phyloP scores from a whole-genome alignment of 2,797 vertebrate genomes.

The Mormyrops attenuatus region DNA sequence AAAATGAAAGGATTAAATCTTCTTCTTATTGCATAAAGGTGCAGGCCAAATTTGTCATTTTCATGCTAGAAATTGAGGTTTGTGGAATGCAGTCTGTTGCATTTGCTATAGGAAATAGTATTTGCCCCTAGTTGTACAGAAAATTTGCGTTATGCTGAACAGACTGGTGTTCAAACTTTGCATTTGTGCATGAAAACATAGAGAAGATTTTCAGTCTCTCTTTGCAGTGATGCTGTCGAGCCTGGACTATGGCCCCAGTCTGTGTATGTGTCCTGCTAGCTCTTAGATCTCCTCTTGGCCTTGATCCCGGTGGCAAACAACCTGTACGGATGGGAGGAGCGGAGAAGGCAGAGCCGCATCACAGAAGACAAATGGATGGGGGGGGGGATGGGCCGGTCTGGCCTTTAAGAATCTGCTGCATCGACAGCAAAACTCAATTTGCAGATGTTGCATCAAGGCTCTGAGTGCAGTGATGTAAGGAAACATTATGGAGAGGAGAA shows the following conservation, averaged over 20 bases:
- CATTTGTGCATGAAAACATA: neutral
- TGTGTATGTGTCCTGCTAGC: neutral
- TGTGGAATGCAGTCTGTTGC: neutral
- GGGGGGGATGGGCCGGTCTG: neutral
- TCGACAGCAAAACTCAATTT: neutral
- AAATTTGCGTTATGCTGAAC: neutral
- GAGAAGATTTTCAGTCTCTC: neutral
- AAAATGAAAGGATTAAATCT: neutral
- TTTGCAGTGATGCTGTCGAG: neutral
- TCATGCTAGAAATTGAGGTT: neutral
- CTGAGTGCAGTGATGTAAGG: neutral
- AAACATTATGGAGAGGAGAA: neutral
- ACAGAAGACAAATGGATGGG: neutral
- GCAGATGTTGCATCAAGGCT: neutral
- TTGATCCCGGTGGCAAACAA: neutral
- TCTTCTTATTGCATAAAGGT: neutral
- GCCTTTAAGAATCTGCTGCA: neutral
- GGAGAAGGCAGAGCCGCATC: neutral
- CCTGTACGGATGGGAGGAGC: neutral
- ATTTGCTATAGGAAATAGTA: neutral
- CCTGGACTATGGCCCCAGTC: neutral
- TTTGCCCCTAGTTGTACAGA: neutral
- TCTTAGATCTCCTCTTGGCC: neutral
- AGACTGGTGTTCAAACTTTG: neutral
- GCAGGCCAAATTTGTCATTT: neutral